Conservation (phyloP, 1,140 invertebrate genomes). For the Diabrotica virgifera region DNA sequence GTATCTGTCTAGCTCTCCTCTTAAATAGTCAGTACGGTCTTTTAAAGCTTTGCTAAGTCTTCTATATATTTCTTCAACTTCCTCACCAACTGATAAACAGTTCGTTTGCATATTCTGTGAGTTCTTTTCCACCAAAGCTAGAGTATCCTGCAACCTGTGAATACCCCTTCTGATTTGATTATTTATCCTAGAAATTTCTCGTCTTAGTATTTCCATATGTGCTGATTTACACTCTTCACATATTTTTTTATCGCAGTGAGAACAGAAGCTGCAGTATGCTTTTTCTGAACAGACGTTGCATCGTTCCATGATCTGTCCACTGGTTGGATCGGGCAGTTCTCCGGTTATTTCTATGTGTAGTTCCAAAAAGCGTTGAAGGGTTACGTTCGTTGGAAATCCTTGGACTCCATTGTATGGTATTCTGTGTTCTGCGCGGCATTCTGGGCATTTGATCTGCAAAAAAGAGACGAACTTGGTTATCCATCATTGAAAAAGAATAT, state of each 20-base stretch:
- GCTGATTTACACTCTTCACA: conserved; percentile 88
- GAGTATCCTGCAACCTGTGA: conserved; percentile 81
- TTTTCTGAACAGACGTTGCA: conserved; percentile 94
- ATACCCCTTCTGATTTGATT: conserved; percentile 85
- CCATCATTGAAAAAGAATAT: too few species aligned
- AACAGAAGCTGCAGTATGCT: conserved; percentile 82
- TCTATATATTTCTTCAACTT: conserved; percentile 88
- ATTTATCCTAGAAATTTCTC: conserved; percentile 92
- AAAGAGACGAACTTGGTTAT: neutral
- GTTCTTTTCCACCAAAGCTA: conserved; percentile 81
- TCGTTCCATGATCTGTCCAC: conserved; percentile 80
- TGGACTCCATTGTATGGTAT: conserved; percentile 94
- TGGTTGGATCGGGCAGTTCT: conserved; percentile 83
- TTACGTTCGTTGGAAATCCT: conserved; percentile 94
- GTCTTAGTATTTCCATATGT: conserved; percentile 91
- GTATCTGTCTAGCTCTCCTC: conserved; percentile 87
- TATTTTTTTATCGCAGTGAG: conserved; percentile 93
- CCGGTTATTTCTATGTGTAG: conserved; percentile 92
- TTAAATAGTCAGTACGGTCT: conserved; percentile 84
- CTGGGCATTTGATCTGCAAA: conserved; percentile 92
- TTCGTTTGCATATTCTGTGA: conserved; percentile 79
- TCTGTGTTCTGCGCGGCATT: conserved; percentile 95
- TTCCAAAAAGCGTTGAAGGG: conserved; percentile 91
- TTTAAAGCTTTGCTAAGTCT: conserved; percentile 86
- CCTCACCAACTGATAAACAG: conserved; percentile 80